Conservation (phyloP, 2,113 vertebrate genomes). For the Engystomops pustulosus region DNA sequence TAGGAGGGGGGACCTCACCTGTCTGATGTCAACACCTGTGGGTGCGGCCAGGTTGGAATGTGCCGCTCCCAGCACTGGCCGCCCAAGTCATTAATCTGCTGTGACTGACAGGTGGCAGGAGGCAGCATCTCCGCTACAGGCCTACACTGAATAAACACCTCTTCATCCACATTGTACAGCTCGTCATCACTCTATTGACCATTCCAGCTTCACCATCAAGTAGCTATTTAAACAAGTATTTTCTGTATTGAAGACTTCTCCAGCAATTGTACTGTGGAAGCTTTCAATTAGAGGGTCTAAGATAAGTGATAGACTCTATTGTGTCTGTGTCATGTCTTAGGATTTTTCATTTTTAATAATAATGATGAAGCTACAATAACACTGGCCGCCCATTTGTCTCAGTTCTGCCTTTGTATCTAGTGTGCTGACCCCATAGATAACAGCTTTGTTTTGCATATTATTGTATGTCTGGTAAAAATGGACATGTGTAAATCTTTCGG, state of each 20-base stretch:
- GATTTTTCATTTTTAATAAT: too few species aligned
- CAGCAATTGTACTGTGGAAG: not conserved
- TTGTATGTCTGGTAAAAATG: too few species aligned
- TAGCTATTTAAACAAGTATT: not conserved
- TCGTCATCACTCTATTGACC: slow-evolving; percentile 15
- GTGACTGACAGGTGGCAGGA: slow-evolving; percentile 84
- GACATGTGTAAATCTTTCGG: too few species aligned
- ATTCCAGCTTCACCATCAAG: slow-evolving; percentile 1
- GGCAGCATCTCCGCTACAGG: slow-evolving; percentile 77
- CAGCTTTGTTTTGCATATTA: too few species aligned
- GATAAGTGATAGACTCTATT: not conserved
- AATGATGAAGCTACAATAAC: too few species aligned
- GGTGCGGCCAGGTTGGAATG: slow-evolving; percentile 79
- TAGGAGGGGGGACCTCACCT: slow-evolving; percentile 70
- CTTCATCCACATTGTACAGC: slow-evolving; percentile 9
- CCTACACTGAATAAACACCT: slow-evolving; percentile 48
- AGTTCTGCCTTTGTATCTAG: too few species aligned
- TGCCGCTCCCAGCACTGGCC: slow-evolving; percentile 75
- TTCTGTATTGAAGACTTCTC: not conserved
- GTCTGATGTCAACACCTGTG: slow-evolving; percentile 78
- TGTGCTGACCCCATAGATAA: too few species aligned
- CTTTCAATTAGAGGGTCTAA: not conserved
- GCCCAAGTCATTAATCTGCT: slow-evolving; percentile 82
- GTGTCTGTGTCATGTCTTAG: not conserved
- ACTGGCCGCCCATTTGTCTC: too few species aligned